Percentiles rank a stretch among this genome's conserved stretches.
Evolutionary conservation across 2,113 vertebrate genomes (phyloP).

Genomic region (Triplophysa rosa): DNA sequence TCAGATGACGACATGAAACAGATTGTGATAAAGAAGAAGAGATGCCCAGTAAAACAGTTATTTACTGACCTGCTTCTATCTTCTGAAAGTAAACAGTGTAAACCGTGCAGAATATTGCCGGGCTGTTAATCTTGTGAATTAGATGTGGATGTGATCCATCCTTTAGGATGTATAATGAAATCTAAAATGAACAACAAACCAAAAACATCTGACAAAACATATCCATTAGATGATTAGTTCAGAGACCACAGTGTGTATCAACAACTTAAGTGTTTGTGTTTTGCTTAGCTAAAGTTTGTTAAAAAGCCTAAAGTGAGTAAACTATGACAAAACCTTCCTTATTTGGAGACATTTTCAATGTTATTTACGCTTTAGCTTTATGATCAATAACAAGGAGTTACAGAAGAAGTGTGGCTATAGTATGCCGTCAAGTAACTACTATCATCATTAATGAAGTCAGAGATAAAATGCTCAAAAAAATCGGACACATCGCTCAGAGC

Average conservation of each 20-base stretch:
- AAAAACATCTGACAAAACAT: background rate
- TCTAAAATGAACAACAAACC: background rate
- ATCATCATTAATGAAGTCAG: background rate
- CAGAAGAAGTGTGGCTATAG: background rate
- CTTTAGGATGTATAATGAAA: background rate
- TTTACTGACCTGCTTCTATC: background rate
- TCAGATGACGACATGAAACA: constrained; percentile 46
- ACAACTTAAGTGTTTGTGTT: too few species aligned
- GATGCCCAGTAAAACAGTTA: background rate
- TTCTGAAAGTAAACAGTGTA: background rate
- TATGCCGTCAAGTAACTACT: background rate
- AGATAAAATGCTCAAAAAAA: background rate
- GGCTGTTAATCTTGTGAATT: background rate
- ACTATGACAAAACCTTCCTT: too few species aligned
- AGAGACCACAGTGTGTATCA: background rate
- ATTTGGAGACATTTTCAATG: background rate
- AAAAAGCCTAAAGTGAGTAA: too few species aligned
- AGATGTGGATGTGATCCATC: background rate
- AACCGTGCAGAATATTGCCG: background rate
- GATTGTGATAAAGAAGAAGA: constrained; percentile 4
- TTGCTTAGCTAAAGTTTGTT: too few species aligned
- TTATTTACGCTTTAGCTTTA: background rate
- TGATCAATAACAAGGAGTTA: background rate
- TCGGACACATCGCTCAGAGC: background rate
- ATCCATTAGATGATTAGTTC: background rate